Evolutionary conservation across 1,140 invertebrate species (phyloP).

Genomic region (Orchesella cincta): DNA sequence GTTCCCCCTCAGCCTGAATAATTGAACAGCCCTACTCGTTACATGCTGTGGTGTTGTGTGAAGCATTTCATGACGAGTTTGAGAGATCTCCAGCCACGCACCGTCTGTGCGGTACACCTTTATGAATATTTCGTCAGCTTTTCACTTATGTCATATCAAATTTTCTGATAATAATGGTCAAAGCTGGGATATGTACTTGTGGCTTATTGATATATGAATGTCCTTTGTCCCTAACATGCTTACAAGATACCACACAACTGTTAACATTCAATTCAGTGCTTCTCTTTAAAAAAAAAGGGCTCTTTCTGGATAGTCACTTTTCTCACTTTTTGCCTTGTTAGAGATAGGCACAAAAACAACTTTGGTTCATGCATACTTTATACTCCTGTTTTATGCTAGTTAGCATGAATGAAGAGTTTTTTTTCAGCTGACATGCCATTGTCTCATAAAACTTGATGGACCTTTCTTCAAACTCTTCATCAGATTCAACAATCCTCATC

Average conservation of each 20-base stretch:
- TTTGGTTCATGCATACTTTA: neutral
- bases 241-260: neutral
- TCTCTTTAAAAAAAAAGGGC: neutral
- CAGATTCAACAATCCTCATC: conserved; percentile 1
- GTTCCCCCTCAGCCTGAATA: conserved; percentile 9
- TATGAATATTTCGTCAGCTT: conserved; percentile 12
- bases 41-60: neutral
- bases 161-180: neutral
- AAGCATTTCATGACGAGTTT: neutral
- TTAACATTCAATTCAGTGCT: neutral
- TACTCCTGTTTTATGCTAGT: neutral
- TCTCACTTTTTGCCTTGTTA: neutral
- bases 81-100: neutral
- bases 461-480: conserved; percentile 9
- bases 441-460: conserved; percentile 28
- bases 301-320: neutral
- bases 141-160: conserved; percentile 12
- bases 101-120: neutral
- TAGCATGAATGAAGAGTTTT: conserved; percentile 22
- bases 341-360: neutral
- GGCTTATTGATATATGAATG: too few species aligned
- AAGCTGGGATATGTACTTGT: too few species aligned
- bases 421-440: conserved; percentile 8
- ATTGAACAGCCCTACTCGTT: conserved; percentile 6
- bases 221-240: too few species aligned